phyloP scores from a whole-genome alignment of 2,888 invertebrate genomes.

The Hirudinaria manillensis region DNA sequence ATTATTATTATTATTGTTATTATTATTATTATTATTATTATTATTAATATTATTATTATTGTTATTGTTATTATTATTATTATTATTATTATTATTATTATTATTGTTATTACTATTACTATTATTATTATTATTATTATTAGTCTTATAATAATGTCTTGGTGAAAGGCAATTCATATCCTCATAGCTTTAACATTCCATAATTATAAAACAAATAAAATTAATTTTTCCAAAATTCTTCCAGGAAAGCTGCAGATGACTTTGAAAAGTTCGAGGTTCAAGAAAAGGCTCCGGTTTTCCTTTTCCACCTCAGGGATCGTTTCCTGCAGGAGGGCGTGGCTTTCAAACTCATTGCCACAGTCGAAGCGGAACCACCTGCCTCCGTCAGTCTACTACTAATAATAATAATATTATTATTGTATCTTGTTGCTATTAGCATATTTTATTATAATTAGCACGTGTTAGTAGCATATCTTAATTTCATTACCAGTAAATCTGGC shows the following conservation, averaged over 20 bases:
- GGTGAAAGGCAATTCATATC: neutral
- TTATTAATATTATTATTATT: too few relatives aligned
- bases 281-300: constrained; percentile 74
- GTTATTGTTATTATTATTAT: too few relatives aligned
- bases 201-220: too few relatives aligned
- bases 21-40: too few relatives aligned
- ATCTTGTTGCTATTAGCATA: neutral
- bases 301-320: constrained; percentile 94
- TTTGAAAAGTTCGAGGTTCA: constrained; percentile 25
- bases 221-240: too few relatives aligned
- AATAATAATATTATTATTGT: neutral
- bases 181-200: neutral
- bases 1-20: too few relatives aligned
- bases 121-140: neutral
- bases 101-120: neutral
- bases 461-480: too few relatives aligned
- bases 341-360: constrained; percentile 93
- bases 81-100: too few relatives aligned
- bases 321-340: constrained; percentile 88
- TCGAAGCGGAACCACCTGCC: constrained; percentile 88
- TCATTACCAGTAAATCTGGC: too few relatives aligned
- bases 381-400: constrained; percentile 61
- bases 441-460: too few relatives aligned
- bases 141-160: neutral
- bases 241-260: constrained; percentile 3